phyloP scores from a whole-genome alignment of 2,113 vertebrate genomes.

The Upupa epops region DNA sequence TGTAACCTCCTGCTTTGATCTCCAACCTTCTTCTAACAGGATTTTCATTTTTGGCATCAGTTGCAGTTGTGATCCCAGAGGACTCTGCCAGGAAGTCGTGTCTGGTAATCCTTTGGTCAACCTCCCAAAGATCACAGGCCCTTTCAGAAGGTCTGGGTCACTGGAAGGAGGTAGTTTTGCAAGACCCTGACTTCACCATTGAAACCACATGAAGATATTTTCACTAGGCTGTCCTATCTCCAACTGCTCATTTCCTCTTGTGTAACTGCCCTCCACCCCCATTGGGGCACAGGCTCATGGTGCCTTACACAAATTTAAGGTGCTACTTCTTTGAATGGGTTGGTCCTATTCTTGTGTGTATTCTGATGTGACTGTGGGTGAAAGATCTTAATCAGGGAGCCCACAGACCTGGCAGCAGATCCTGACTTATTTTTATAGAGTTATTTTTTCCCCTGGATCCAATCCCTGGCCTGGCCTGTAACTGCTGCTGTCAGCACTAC shows the following conservation, averaged over 20 bases:
- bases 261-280: neutral
- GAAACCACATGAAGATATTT: neutral
- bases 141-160: neutral
- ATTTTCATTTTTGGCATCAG: neutral
- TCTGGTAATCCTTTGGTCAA: neutral
- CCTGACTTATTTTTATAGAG: neutral
- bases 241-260: neutral
- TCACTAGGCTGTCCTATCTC: neutral
- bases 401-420: neutral
- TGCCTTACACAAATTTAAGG: neutral
- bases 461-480: rapidly evolving
- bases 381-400: neutral
- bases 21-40: neutral
- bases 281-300: neutral
- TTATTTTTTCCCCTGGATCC: conserved; percentile 2
- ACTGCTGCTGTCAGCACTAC: neutral
- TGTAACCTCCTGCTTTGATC: conserved; percentile 39
- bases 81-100: neutral
- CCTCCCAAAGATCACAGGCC: neutral
- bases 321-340: neutral
- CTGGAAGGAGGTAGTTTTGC: neutral
- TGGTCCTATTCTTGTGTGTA: neutral
- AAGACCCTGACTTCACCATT: neutral
- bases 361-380: neutral
- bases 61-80: neutral